Evolutionary conservation across 2,888 invertebrate species (phyloP).

Genomic region (Scaeva pyrastri): DNA sequence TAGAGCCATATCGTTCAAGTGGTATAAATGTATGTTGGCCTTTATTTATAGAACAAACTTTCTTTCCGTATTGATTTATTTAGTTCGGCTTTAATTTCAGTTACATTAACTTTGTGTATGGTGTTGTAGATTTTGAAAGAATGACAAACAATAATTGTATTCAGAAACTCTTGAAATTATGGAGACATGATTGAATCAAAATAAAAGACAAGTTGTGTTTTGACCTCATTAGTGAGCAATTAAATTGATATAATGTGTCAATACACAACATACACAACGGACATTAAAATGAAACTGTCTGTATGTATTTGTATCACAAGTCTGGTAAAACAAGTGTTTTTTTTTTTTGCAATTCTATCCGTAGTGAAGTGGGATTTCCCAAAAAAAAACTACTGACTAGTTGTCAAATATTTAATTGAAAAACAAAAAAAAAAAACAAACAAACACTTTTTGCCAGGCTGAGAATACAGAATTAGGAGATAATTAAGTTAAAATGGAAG

Average conservation of each 20-base stretch:
- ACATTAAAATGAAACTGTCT: too few species aligned
- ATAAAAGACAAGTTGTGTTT: not conserved
- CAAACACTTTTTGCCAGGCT: too few species aligned
- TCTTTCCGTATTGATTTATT: slow-evolving; percentile 10
- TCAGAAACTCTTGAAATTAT: slow-evolving; percentile 15
- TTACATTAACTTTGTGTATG: not conserved
- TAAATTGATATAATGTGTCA: slow-evolving; percentile 35
- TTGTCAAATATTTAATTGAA: too few species aligned
- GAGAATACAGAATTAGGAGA: too few species aligned
- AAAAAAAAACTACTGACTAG: too few species aligned
- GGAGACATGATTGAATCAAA: not conserved
- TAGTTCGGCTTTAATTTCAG: slow-evolving; percentile 39
- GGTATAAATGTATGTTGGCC: not conserved
- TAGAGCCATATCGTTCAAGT: not conserved
- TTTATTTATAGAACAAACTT: slow-evolving; percentile 39
- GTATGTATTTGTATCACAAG: too few species aligned
- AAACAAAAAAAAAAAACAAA: too few species aligned
- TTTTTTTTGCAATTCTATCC: too few species aligned
- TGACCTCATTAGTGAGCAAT: slow-evolving; percentile 16
- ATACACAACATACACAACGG: too few species aligned
- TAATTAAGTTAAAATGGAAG: too few species aligned
- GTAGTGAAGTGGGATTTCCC: too few species aligned
- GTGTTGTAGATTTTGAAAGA: slow-evolving; percentile 6
- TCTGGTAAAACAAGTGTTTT: too few species aligned
- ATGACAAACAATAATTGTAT: not conserved